Conservation (phyloP, 1,140 invertebrate genomes). For the Leucophenga varia region DNA sequence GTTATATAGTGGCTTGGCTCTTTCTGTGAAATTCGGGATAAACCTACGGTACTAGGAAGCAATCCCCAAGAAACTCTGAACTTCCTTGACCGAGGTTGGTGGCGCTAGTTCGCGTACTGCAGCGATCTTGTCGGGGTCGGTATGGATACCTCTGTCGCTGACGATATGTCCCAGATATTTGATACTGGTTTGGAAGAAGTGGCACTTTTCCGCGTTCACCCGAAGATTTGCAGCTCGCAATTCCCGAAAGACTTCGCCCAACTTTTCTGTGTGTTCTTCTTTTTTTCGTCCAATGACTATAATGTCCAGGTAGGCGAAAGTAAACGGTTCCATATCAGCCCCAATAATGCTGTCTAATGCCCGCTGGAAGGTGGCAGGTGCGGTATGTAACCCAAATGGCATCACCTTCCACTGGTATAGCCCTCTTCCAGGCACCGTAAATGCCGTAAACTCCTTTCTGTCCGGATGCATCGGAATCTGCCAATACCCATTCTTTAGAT, state of each 20-base stretch:
- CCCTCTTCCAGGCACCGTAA: conserved; percentile 46
- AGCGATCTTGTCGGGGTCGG: too few relatives aligned
- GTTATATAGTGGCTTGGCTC: conserved; percentile 2
- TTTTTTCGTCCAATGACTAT: conserved; percentile 52
- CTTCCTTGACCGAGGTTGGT: too few relatives aligned
- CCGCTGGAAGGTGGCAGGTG: conserved; percentile 52
- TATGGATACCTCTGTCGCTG: too few relatives aligned
- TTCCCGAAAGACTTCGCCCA: too few relatives aligned
- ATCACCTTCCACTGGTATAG: conserved; percentile 53
- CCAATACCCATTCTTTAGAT: conserved; percentile 43
- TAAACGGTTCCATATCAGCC: conserved; percentile 38
- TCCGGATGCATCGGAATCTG: conserved; percentile 36
- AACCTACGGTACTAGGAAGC: conserved; percentile 5
- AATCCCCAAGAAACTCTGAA: too few relatives aligned
- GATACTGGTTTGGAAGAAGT: too few relatives aligned
- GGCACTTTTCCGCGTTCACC: too few relatives aligned
- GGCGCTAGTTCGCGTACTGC: too few relatives aligned
- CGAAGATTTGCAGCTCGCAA: too few relatives aligned
- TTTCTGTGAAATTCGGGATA: conserved; percentile 16
- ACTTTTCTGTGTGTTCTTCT: conserved; percentile 41
- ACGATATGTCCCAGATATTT: too few relatives aligned
- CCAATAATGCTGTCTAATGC: conserved; percentile 5
- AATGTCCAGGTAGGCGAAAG: too few relatives aligned
- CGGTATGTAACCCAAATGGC: conserved; percentile 56
- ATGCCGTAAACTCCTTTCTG: conserved; percentile 49